Evolutionary conservation across 2,797 vertebrate species (phyloP).

Genomic region (Spea hammondii): DNA sequence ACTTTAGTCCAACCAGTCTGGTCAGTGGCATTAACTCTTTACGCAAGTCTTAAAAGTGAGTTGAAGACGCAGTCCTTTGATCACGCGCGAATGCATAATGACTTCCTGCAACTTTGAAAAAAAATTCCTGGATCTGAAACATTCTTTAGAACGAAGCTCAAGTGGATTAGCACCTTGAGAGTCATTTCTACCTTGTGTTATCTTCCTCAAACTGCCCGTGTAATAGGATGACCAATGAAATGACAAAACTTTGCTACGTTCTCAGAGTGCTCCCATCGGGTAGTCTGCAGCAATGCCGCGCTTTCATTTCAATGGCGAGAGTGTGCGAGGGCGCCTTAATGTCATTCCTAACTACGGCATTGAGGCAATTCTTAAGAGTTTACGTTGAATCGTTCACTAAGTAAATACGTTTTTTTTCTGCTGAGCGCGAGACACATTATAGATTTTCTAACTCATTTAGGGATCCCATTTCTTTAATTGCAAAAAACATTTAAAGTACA

Average conservation of each 20-base stretch:
- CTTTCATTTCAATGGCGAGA: neutral
- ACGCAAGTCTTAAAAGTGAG: too few relatives aligned
- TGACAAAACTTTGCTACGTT: neutral
- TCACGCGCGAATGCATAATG: too few relatives aligned
- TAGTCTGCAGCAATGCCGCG: neutral
- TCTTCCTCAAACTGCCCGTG: neutral
- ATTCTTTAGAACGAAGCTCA: neutral
- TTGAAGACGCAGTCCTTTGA: too few relatives aligned
- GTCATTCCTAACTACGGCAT: neutral
- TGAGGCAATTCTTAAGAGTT: neutral
- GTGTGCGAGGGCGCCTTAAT: neutral
- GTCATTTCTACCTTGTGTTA: neutral
- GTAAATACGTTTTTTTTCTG: neutral
- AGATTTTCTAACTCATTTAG: neutral
- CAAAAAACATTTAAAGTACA: neutral
- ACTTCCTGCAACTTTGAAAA: neutral
- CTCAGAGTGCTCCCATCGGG: neutral
- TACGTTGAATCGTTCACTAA: neutral
- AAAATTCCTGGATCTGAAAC: neutral
- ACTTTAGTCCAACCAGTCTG: too few relatives aligned
- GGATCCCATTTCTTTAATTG: neutral
- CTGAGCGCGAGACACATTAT: neutral
- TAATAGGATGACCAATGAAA: constrained; percentile 13
- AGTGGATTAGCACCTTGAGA: constrained; percentile 3
- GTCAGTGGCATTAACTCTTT: too few relatives aligned